Percentiles rank a stretch among this genome's conserved stretches.
phyloP scores from a whole-genome alignment of 2,888 invertebrate genomes.

The Callimorpha dominula region DNA sequence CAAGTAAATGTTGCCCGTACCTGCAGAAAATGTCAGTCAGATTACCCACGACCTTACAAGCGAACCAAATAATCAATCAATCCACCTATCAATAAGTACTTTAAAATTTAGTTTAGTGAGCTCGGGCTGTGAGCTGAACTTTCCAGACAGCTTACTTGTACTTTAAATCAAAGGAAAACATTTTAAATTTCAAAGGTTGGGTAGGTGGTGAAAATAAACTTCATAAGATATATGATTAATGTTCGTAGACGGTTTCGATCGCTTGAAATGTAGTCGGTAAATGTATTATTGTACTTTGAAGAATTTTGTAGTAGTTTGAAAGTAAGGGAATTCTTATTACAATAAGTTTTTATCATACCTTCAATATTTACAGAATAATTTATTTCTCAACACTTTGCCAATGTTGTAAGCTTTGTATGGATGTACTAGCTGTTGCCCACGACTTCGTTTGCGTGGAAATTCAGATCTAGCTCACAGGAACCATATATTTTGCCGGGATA shows the following conservation, averaged over 20 bases:
- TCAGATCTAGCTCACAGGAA: too few species aligned
- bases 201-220: constrained; percentile 7
- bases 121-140: constrained; percentile 14
- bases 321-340: neutral
- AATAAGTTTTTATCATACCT: neutral
- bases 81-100: constrained; percentile 3
- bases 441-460: too few species aligned
- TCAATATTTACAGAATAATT: neutral
- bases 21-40: neutral
- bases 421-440: too few species aligned
- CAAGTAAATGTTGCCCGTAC: neutral
- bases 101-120: neutral
- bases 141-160: constrained; percentile 26
- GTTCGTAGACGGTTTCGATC: neutral
- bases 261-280: neutral
- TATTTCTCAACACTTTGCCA: too few species aligned
- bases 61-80: constrained; percentile 13
- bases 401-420: too few species aligned
- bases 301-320: neutral
- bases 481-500: too few species aligned
- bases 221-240: constrained; percentile 3
- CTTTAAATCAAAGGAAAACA: constrained; percentile 28
- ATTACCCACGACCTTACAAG: neutral
- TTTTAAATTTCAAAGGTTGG: constrained; percentile 14
- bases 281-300: neutral